Evolutionary conservation across 2,113 vertebrate genomes (phyloP), one percentile per base, ranked within the genome.

Genomic region (Fulmarus glacialis): DNA sequence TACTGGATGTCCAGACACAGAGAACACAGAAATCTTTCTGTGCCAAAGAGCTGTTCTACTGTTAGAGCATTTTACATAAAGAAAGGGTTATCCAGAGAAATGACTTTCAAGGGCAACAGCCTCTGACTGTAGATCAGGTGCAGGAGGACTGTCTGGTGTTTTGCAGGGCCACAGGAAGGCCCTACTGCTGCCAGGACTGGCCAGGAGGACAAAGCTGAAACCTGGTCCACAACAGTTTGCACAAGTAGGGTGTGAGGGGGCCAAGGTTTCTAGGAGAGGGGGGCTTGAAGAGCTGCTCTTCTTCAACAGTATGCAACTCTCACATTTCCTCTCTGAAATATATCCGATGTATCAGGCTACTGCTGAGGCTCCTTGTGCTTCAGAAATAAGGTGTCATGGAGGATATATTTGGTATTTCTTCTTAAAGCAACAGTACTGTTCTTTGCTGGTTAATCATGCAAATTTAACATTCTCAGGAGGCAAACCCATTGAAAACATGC

Each of bases 21-120:
- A 82, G 90, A 85, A 60, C 24, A 48, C 2, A 14, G 13, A 58
- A 21, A 55, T 55, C 19, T 42, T 89, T 82, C 27, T 70, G 12
- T 40, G 18, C 4, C 20, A 50, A 82, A 60, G 16, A 55, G 16
- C 8, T 38, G 4, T 40, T 73, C 9, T 50, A 62, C 52, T 42
- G 2, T 82, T 60, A 56, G 26, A 66, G 4, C 4, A 47, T 64
- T 85, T 74, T 56, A 34, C 6, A 14, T 14, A 4, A 64, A 59
- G 15, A 36, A 79, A 64, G 6, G 4, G 22, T 8, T 68, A 47
- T 38, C 15, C 12, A 74, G 40, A 70, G 12, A 60, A 64, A 56
- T 36, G 1, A 22, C 4, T 78, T 60, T 52, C 6, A 67, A 68
- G 10, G 4, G 5, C 24, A 77, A 20, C 0, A 0, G 8, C 17